Evolutionary conservation across 2,113 vertebrate species (phyloP), one percentile per base, ranked within the genome.

Genomic region (Orcinus orca): DNA sequence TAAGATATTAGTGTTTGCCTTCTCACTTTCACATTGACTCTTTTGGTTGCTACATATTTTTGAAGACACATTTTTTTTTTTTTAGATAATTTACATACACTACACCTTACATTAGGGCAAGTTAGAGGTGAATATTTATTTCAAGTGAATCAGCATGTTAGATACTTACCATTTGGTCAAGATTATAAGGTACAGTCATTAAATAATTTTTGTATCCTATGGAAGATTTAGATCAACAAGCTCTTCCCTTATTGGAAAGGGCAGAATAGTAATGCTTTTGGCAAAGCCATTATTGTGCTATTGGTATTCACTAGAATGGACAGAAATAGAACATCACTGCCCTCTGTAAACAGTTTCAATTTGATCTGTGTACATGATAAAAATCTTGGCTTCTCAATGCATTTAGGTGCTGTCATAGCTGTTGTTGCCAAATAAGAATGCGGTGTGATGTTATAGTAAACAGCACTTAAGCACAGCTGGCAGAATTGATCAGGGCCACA

Each of bases 381-480:
- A 97, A 99, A 99, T 98, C 98, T 98, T 99, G 98, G 98, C 98
- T 98, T 98, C 97, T 98, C 95, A 71, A 25, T 98, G 98, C 98
- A 98, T 98, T 97, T 98, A 99, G 98, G 98, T 98, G 98, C 98
- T 99, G 99, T 98, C 98, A 98, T 98, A 98, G 98, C 98, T 98
- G 98, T 98, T 99, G 98, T 98, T 98, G 98, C 98, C 98, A 98
- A 99, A 99, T 99, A 98, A 98, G 98, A 99, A 98, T 98, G 98
- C 98, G 97, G 98, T 98, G 97, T 98, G 98, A 99, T 99, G 99
- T 99, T 99, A 99, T 99, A 99, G 99, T 99, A 99, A 99, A 99
- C 99, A 99, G 99, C 99, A 98, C 99, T 99, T 99, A 99, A 99
- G 99, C 99, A 99, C 99, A 99, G 99, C 99, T 99, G 99, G 99